Percentiles rank a stretch among this genome's conserved stretches.
Conservation (phyloP, 2,113 vertebrate species). For the Myotis brandtii region DNA sequence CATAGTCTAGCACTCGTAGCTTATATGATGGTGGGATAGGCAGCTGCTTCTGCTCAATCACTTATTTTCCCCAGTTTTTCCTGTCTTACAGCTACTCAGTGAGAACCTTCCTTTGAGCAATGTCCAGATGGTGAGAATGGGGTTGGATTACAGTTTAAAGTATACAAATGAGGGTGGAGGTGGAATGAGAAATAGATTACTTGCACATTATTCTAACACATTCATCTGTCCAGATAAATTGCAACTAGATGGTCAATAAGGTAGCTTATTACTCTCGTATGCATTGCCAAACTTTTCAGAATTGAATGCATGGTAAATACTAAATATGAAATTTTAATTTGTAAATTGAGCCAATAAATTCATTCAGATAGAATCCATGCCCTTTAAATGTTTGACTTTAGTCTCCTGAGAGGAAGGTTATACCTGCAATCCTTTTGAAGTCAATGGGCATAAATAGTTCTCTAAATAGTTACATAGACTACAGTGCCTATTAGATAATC, state of each 20-base stretch:
- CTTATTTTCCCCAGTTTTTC: not conserved
- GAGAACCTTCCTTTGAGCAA: not conserved
- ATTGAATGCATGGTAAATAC: not conserved
- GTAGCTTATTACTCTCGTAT: not conserved
- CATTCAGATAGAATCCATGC: not conserved
- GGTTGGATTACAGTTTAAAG: not conserved
- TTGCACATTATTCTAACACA: not conserved
- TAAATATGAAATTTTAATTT: not conserved
- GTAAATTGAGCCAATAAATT: not conserved
- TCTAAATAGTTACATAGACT: not conserved
- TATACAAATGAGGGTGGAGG: not conserved
- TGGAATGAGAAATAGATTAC: not conserved
- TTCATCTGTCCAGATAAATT: not conserved
- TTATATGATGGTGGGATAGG: not conserved
- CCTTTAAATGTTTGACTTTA: not conserved
- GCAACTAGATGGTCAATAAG: not conserved
- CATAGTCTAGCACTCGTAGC: not conserved
- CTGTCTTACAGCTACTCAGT: not conserved
- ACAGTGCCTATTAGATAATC: not conserved
- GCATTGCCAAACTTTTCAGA: not conserved
- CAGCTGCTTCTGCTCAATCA: not conserved
- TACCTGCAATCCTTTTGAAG: not conserved
- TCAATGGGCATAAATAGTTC: not conserved
- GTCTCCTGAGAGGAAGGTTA: not conserved
- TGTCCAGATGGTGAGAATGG: not conserved